Evolutionary conservation across 2,113 vertebrate species (phyloP).

Genomic region (Todiramphus chloris): DNA sequence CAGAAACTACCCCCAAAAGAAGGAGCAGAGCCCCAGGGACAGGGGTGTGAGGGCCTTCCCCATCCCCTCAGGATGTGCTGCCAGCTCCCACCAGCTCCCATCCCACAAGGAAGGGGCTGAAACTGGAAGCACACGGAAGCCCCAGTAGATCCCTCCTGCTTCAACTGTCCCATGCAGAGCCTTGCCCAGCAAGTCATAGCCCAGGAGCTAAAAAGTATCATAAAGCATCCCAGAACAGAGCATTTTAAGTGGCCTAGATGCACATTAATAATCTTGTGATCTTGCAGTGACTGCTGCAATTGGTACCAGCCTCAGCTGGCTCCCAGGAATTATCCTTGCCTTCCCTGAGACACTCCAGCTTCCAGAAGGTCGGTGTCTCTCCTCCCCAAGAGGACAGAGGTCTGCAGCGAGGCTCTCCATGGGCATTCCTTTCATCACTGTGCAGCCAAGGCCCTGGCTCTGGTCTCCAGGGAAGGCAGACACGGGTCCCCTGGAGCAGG

Average conservation of each 20-base stretch:
- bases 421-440: too few species aligned
- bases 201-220: background rate
- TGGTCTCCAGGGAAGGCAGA: fast-evolving
- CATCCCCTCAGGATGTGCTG: fast-evolving
- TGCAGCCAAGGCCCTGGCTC: fast-evolving
- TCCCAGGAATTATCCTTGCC: background rate
- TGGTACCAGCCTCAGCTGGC: background rate
- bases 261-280: fast-evolving
- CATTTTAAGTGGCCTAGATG: fast-evolving
- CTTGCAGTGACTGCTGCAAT: background rate
- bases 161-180: fast-evolving
- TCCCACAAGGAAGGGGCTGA: background rate
- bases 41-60: too few species aligned
- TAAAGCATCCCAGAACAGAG: fast-evolving
- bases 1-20: background rate
- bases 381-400: too few species aligned
- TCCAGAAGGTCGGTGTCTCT: background rate
- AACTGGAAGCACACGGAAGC: fast-evolving
- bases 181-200: fast-evolving
- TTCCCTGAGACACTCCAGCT: background rate
- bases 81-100: background rate
- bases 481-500: fast-evolving
- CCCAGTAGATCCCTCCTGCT: fast-evolving
- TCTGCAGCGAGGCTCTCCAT: fast-evolving
- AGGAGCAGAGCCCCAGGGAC: too few species aligned